Evolutionary conservation across 2,113 vertebrate genomes (phyloP).

Genomic region (Tilapia sparmanii): DNA sequence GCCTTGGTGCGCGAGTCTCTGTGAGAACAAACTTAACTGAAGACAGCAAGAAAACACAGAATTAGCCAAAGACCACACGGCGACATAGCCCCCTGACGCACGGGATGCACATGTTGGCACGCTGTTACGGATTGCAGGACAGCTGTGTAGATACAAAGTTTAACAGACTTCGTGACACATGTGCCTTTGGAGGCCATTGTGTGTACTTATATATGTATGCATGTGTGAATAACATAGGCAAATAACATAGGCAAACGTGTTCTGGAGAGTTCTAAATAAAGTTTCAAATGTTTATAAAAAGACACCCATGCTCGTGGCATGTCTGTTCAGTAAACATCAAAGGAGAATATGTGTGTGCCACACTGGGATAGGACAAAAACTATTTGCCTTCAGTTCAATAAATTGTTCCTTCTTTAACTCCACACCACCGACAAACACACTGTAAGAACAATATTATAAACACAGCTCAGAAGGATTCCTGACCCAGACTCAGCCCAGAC

Average conservation of each 20-base stretch:
- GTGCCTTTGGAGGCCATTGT: background rate
- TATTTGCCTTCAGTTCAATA: background rate
- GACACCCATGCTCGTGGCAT: background rate
- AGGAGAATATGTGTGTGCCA: background rate
- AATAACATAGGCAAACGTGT: background rate
- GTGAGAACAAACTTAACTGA: background rate
- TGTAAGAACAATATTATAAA: slow-evolving; percentile 7
- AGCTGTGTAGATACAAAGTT: background rate
- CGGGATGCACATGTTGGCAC: slow-evolving; percentile 27
- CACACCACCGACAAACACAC: slow-evolving; percentile 10
- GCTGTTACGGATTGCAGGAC: background rate
- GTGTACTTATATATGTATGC: background rate
- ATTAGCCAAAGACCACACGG: slow-evolving; percentile 34
- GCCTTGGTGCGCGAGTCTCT: background rate
- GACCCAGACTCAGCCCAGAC: background rate
- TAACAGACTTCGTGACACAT: background rate
- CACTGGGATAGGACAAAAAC: background rate
- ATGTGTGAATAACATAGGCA: background rate
- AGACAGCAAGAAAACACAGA: slow-evolving; percentile 27
- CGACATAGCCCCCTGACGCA: background rate
- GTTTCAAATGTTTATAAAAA: background rate
- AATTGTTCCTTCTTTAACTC: slow-evolving; percentile 1
- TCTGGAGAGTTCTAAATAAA: background rate
- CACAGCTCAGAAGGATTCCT: slow-evolving; percentile 12
- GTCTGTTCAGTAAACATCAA: background rate